Evolutionary conservation across 2,113 vertebrate genomes (phyloP), one percentile per base, ranked within the genome.

Genomic region (Malaclemys terrapin): DNA sequence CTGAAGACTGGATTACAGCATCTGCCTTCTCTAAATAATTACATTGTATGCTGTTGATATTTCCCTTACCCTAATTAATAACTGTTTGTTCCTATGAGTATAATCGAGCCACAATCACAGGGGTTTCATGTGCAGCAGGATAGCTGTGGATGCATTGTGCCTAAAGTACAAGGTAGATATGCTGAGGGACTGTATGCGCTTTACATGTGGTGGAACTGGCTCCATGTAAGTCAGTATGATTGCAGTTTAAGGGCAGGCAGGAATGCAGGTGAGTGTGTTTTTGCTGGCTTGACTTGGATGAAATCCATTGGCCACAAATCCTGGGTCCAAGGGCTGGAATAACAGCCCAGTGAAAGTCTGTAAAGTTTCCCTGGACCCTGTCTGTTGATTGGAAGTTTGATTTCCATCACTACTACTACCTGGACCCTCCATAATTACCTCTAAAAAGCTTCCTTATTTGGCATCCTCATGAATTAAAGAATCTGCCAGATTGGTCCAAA

Each of bases 61-160:
- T 87, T 95, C n/a, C 10, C 6, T 89, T 38, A 3, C n/a, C 65
- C 91, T 59, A 47, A 59, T 62, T n/a, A 69, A 29, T n/a, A 90
- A 49, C 13, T 72, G 24, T 29, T 65, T 59, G 42, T 27, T 17
- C 6, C 38, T 79, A 17, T 45, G 56, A 50, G 56, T 82, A 35
- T 27, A 50, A 25, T 57, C 80, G 78, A 42, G 24, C 2, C 22
- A 6, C 10, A 59, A 10, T n/a, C 8, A 59, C 35, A 82, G 82
- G 1, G 3, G 6, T 62, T 42, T 81, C 54, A 9, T 9, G 22
- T 62, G 2, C 12, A 88, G 22, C 17, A 78, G 29, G 13, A n/a
- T 3, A 75, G 80, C 72, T 45, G 9, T 17, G 42, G 72, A 85
- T 86, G 75, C 54, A 8, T 76, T 4, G 10, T 78, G 88, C 84